Conservation (phyloP, 1,140 invertebrate species). For the Lucilia sericata region DNA sequence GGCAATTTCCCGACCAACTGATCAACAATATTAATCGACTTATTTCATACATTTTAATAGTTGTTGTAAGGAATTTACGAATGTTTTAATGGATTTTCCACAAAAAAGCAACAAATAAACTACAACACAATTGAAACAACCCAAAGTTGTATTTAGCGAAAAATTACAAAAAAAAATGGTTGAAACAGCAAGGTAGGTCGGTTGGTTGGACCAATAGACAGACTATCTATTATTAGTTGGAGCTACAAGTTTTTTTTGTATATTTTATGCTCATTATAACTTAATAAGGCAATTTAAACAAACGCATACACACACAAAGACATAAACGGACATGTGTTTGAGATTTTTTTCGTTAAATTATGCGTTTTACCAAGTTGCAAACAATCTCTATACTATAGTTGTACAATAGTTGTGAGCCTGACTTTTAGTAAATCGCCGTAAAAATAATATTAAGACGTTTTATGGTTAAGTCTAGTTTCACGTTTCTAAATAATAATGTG, state of each 20-base stretch:
- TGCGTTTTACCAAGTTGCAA: not conserved
- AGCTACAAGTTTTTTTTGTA: slow-evolving; percentile 8
- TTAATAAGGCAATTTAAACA: slow-evolving; percentile 32
- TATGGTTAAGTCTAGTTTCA: slow-evolving; percentile 1
- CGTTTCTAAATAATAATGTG: not conserved
- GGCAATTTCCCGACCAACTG: too few species aligned
- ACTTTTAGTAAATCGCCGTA: not conserved
- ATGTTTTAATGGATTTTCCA: slow-evolving; percentile 10
- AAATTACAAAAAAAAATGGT: not conserved
- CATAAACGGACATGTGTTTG: slow-evolving; percentile 7
- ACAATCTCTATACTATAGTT: not conserved
- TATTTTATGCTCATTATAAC: slow-evolving; percentile 37
- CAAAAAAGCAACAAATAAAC: not conserved
- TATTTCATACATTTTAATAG: not conserved
- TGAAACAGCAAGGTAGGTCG: not conserved
- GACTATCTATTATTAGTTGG: not conserved
- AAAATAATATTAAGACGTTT: not conserved
- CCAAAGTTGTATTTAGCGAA: not conserved
- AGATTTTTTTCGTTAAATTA: slow-evolving; percentile 24
- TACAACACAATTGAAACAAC: not conserved
- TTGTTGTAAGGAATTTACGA: not conserved
- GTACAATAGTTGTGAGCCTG: not conserved
- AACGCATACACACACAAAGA: not conserved
- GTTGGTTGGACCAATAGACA: not conserved
- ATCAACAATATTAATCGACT: too few species aligned